Base-by-base conservation (phyloP, 2,888 invertebrate species). In the Cantharis nigra region DNA sequence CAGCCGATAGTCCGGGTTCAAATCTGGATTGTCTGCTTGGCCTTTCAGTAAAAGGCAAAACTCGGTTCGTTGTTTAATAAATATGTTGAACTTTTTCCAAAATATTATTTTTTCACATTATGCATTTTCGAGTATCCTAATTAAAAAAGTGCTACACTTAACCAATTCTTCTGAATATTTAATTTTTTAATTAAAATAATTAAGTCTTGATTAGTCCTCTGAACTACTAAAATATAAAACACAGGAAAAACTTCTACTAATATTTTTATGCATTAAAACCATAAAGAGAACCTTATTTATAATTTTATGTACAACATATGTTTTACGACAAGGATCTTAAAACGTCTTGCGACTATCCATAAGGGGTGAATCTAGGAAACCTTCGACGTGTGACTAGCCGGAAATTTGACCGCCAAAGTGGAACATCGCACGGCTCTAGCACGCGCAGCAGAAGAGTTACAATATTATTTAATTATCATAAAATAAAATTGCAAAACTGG, bases 331-430 rank as follows among this genome's bases (percentile, higher is more conserved):
- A 72, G 30, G 23, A 30, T 73, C 72, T 72, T 69, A 69, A 67
- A 23, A 69, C 65, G 16, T 26, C 18, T 64, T 64, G 18, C 7
- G 65, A 67, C 23, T 23, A n/a, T 20, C 13, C 26, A 67, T 67
- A 67, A 13, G 65, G 65, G 65, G 65, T 67, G 65, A 67, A 67
- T 67, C 65, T 67, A 67, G n/a, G 65, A 67, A 67, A 67, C 20
- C 65, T 67, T 9, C 65, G 13, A 23, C 23, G 65, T 77, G 77
- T 77, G 77, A 77, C 70, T 63, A 13, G 67, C 77, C 73, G 77
- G 77, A 77, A 71, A 74, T 77, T 71, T 67, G 77, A 26, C 63
- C 71, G 69, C 18, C 63, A 77, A 77, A 74, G 33, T 71, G 74
- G 49, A 71, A 77, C 77, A 62, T 20, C 71, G 69, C 74, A 69